Base-by-base conservation (phyloP, 2,113 vertebrate genomes). In the Struthidea cinerea region DNA sequence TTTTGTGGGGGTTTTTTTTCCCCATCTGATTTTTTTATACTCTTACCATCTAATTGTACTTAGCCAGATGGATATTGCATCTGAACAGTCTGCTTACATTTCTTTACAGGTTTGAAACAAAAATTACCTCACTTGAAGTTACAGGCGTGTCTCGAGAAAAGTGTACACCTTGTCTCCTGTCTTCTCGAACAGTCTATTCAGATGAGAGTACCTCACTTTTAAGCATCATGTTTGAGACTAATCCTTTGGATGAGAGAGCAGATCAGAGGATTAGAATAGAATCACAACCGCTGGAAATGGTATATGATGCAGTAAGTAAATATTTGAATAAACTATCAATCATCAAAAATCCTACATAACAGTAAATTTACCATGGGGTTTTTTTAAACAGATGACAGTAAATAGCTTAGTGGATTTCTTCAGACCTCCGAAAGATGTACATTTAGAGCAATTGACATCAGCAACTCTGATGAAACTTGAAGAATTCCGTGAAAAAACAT, bases 381-480 rank as follows among this genome's bases (percentile, higher is more conserved):
- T 90, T 59, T 75, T 97, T 95, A 84, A 90, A 94, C 94, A 99
- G 99, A 97, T 97, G 94, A 99, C 99, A 4, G 98, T 99, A 89
- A 99, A 99, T 95, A 98, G 97, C 94, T 98, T 99, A 97, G 97
- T 98, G 5, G 98, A 98, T 18, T 99, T 99, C 97, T 99, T 99
- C 98, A 98, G 98, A 91, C 99, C 98, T 71, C 99, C 99, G 0
- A 98, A 99, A 84, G 98, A 99, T 57, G 98, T 99, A 57, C 98
- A 98, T 97, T 97, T 99, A 92, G 98, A 99, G 78, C 99, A 99
- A 69, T 78, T 99, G 75, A 99, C 99, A 26, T 99, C 99, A 35
- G 99, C 98, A 11, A 99, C 99, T 65, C 98, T 99, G 93, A 99
- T 98, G 98, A 99, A 99, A 95, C 98, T 99, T 89, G 99, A 99